These are phyloP conservation scores for Lycia hirtaria DNA, from an alignment of 2,888 invertebrate species.

Conservation along the genomic window DNA sequence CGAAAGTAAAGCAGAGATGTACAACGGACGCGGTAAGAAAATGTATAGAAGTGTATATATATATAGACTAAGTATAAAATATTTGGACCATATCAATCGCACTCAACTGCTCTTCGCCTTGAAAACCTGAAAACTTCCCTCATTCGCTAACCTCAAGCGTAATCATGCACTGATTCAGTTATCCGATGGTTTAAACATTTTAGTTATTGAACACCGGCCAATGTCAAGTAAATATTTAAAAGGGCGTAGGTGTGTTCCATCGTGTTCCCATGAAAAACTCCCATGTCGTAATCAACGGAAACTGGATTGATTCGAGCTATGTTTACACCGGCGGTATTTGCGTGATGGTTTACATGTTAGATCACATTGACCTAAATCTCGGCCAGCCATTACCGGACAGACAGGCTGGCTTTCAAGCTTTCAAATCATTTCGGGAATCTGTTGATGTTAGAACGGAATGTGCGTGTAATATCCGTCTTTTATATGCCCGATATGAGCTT, in stretches of 20 bases:
- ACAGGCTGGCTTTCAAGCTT: constrained; percentile 38
- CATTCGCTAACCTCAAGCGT: not conserved
- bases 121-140: not conserved
- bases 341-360: constrained; percentile 52
- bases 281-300: constrained; percentile 49
- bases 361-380: constrained; percentile 63
- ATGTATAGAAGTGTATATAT: too few species aligned
- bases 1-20: too few species aligned
- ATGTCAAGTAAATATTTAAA: constrained; percentile 34
- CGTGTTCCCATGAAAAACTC: constrained; percentile 32
- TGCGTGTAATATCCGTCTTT: not conserved
- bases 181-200: constrained; percentile 19
- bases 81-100: too few species aligned
- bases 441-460: constrained; percentile 16
- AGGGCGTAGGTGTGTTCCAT: constrained; percentile 16
- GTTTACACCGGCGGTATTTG: constrained; percentile 53
- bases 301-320: constrained; percentile 45
- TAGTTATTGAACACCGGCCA: constrained; percentile 34
- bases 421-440: constrained; percentile 29
- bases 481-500: not conserved
- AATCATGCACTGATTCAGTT: not conserved
- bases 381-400: constrained; percentile 40
- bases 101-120: too few species aligned
- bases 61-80: too few species aligned
- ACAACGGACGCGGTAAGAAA: too few species aligned